Evolutionary conservation across 2,797 vertebrate species (phyloP), one percentile per base, ranked within the genome.

Genomic region (Rachycentron canadum): DNA sequence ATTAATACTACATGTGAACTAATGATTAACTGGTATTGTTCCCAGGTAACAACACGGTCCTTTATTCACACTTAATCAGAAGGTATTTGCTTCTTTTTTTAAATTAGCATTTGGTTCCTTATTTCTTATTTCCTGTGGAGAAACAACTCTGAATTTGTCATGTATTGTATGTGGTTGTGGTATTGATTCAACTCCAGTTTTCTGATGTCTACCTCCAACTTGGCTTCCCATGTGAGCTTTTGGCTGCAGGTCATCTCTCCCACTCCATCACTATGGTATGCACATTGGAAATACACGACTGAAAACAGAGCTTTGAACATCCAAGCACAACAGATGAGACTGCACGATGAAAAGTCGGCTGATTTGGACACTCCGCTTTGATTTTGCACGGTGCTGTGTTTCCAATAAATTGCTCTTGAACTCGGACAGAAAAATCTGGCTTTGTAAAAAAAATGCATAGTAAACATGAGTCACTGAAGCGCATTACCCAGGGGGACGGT

Each of bases 401-500:
- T 89, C 59, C 73, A 86, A 88, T 83, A 81, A 78, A 73, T 83
- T 64, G 45, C 67, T 72, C 63, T 36, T 65, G 73, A 82, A 73
- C 26, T 79, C 55, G 8, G 57, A 80, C 55, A 75, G 55, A 81
- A 50, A 52, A 80, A 73, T 86, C 56, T 38, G 70, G 73, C 73
- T 83, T 81, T 86, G 78, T 78, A 69, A 90, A 91, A 69, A 90
- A 91, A 75, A 59, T 1, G 30, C 75, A 73, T 25, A 64, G 76
- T 79, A 87, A 88, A 85, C 62, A 83, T 43, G 69, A 86, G 56
- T 85, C 69, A 67, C 0, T 68, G 76, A 50, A n/a, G 55, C 65
- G 7, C 23, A 45, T 62, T 21, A 62, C 78, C 52, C 61, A 26
- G 45, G 16, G 76, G 60, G 40, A 65, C n/a, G n/a, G n/a, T n/a